Conservation (phyloP, 2,113 vertebrate species). For the Coryphaenoides rupestris region DNA sequence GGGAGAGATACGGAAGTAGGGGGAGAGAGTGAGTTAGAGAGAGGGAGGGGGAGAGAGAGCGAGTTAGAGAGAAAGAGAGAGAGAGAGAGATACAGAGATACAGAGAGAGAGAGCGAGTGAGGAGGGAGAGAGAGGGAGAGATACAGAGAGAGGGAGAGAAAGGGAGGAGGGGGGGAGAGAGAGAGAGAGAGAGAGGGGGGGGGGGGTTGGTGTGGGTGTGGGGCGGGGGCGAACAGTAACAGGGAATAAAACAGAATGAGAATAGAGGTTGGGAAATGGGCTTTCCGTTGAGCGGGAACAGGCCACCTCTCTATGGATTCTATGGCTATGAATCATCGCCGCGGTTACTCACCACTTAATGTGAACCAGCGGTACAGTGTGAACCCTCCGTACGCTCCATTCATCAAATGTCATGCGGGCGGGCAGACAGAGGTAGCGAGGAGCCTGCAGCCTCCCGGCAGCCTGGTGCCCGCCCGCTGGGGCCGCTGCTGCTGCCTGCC, state of each 20-base stretch:
- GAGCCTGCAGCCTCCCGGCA: slow-evolving; percentile 49
- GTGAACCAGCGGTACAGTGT: slow-evolving; percentile 64
- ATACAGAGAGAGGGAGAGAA: no score
- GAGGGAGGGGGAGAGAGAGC: no score
- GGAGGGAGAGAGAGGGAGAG: slow-evolving; percentile 13
- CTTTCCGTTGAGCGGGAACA: slow-evolving; percentile 53
- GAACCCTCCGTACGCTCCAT: slow-evolving; percentile 42
- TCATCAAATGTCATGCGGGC: slow-evolving; percentile 68
- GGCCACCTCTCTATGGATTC: slow-evolving; percentile 49
- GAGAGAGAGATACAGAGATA: no score
- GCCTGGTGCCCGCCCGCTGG: no score
- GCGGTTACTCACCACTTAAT: slow-evolving; percentile 69
- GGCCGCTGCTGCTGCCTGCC: no score
- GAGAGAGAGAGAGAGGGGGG: background rate
- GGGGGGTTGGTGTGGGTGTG: no score
- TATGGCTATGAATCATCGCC: slow-evolving; percentile 61
- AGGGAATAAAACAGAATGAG: slow-evolving; percentile 17
- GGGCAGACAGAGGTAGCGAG: slow-evolving; percentile 57
- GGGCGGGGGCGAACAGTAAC: no score
- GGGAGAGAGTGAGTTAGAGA: no score
- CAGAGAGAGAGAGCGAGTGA: slow-evolving; percentile 8
- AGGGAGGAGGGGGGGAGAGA: no score
- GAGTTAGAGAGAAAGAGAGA: no score
- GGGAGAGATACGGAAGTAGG: no score
- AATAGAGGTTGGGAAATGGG: slow-evolving; percentile 34